Evolutionary conservation across 2,888 invertebrate genomes (phyloP), one percentile per base, ranked within the genome.

Genomic region (Smittia aterrima): DNA sequence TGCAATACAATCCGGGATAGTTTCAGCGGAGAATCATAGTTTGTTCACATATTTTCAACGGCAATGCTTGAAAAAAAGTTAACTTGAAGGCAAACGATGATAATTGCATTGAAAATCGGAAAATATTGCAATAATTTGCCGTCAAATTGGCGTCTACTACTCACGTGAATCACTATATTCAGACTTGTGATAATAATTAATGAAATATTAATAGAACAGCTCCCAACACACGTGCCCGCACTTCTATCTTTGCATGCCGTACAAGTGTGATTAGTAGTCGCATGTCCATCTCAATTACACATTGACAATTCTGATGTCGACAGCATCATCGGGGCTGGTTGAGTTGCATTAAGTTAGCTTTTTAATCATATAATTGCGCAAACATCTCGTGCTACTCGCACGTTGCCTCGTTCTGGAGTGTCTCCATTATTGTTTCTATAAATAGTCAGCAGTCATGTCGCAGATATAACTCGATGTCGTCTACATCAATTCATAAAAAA

Each of bases 291-390:
- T 58, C 58, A 58, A 58, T 58, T 20, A 58, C 22, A 58, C 22
- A 47, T 58, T 58, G 22, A 58, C 58, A 58, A 58, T 58, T 58
- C 58, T 58, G 58, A 58, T 58, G 58, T 58, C 58, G 58, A 18
- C 7, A 58, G 58, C 58, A 47, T 47, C 47, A n/a, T 47, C 47
- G 16, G 13, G 47, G 16, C 13, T 2, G 47, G 47, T 16, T 47
- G 47, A 16, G 4, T 16, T 47, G 47, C 47, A 47, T 18, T 58
- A 7, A 2, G 22, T 18, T 58, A n/a, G 7, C 22, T 3, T 22
- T 22, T 58, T 20, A 58, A 58, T 58, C 58, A n/a, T 58, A 18
- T 58, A 58, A 22, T 58, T 58, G 58, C n/a, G n/a, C 58, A 58
- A 22, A 18, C 20, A 58, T 58, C 58, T 58, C 58, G 58, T 58